phyloP scores from a whole-genome alignment of 1,140 invertebrate species.

The Proctacanthus coquilletti region DNA sequence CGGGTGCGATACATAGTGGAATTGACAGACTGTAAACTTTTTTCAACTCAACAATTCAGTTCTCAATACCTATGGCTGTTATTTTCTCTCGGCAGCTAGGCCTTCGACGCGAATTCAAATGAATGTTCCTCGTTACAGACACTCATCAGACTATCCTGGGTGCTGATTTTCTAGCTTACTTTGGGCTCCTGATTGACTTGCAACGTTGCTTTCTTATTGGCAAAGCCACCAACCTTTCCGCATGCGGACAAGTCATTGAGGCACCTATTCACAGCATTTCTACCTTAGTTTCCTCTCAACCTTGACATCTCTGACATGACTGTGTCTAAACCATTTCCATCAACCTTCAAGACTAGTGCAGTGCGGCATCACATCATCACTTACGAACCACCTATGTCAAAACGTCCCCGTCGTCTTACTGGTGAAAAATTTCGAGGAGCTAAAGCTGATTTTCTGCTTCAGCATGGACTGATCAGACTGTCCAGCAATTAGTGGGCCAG shows the following conservation, averaged over 20 bases:
- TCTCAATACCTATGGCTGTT: too few species aligned
- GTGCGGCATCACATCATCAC: slow-evolving; percentile 13
- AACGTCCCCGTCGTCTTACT: slow-evolving; percentile 22
- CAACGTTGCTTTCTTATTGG: slow-evolving; percentile 16
- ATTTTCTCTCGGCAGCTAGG: too few species aligned
- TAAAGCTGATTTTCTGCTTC: slow-evolving; percentile 18
- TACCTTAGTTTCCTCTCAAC: slow-evolving; percentile 5
- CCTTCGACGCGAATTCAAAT: too few species aligned
- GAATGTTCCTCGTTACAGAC: too few species aligned
- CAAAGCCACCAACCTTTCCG: slow-evolving; percentile 6
- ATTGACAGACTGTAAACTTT: too few species aligned
- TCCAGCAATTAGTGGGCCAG: slow-evolving; percentile 31
- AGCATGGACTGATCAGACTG: slow-evolving; percentile 19
- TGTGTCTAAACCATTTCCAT: slow-evolving; percentile 6
- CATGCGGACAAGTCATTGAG: slow-evolving; percentile 4
- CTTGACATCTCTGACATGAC: slow-evolving; percentile 13
- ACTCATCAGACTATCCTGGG: slow-evolving; percentile 29
- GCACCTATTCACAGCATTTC: slow-evolving; percentile 4
- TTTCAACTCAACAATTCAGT: too few species aligned
- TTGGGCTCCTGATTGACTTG: slow-evolving; percentile 22
- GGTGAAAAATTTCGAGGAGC: slow-evolving; percentile 16
- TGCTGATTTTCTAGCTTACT: slow-evolving; percentile 24
- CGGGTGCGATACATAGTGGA: too few species aligned
- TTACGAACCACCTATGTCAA: slow-evolving; percentile 15
- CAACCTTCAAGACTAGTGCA: slow-evolving; percentile 1